Base-by-base conservation (phyloP, 2,113 vertebrate species). In the Periophthalmodon schlosseri region DNA sequence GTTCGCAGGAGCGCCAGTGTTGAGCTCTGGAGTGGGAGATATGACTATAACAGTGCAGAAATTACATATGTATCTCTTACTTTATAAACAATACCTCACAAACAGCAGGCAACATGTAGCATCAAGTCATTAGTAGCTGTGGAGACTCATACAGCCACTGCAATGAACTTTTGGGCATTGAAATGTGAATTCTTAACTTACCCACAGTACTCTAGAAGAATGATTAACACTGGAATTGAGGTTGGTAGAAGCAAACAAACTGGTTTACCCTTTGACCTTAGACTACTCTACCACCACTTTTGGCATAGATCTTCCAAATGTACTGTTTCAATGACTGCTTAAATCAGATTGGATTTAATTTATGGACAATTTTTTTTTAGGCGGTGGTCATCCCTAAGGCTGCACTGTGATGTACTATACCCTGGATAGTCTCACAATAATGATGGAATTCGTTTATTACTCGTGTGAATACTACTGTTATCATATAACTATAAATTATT, bases 21-120 rank as follows among this genome's bases (percentile, higher is more conserved):
- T 63, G 94, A 94, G 85, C 87, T 94, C 16, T 94, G 92, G 91
- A 93, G 91, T 65, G 87, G 93, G 39, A 78, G 90, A 89, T 94
- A 93, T 20, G 89, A 93, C 63, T 94, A 93, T 76, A 94, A 94
- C 83, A 94, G 93, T 82, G 92, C 93, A 70, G 92, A 93, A 87
- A 94, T 94, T 85, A 93, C 93, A 84, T 94, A 94, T 6, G 92
- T 94, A 69, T 94, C 94, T 47, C 88, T 94, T 66, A 93, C 93
- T 73, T 86, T 94, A 78, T 94, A 81, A 92, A 47, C 74, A 69
- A 79, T 88, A 87, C 84, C 89, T 88, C 82, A 85, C 73, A 74
- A 46, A 87, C 79, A 87, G 90, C 89, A 91, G 86, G 72, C 72
- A 64, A 91, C 90, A 88, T 90, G 91, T 91, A 92, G 90, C 91